Evolutionary conservation across 2,888 invertebrate species (phyloP).

Genomic region (Rotaria sp.): DNA sequence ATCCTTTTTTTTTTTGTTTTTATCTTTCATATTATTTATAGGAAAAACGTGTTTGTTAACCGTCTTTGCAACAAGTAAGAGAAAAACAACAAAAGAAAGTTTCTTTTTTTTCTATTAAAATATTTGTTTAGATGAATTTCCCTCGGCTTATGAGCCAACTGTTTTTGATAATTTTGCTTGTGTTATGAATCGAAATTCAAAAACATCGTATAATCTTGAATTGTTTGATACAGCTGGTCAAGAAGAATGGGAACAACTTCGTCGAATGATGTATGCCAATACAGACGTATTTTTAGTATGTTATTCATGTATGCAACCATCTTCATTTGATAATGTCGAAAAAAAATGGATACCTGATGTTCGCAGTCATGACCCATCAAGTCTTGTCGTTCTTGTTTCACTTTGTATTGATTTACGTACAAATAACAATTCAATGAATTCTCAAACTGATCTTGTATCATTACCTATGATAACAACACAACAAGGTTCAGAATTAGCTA

Average conservation of each 20-base stretch:
- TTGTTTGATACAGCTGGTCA: slow-evolving; percentile 13
- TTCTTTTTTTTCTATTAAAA: neutral
- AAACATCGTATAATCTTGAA: neutral
- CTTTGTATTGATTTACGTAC: neutral
- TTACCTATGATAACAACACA: neutral
- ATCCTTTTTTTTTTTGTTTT: neutral
- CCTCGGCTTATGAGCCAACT: neutral
- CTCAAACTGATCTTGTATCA: neutral
- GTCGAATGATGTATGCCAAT: slow-evolving; percentile 25
- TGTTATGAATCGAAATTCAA: neutral
- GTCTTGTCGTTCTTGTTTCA: slow-evolving; percentile 16
- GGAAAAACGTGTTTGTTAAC: slow-evolving; percentile 24
- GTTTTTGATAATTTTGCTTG: neutral
- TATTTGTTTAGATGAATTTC: neutral
- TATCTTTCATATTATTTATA: neutral
- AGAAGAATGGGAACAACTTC: slow-evolving; percentile 30
- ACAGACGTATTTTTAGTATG: slow-evolving; percentile 30
- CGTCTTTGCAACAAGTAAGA: neutral
- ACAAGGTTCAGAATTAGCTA: neutral
- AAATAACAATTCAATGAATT: neutral
- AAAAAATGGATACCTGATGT: slow-evolving; percentile 31
- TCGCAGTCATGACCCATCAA: neutral
- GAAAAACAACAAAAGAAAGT: neutral
- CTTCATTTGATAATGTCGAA: slow-evolving; percentile 22
- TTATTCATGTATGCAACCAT: slow-evolving; percentile 11